Evolutionary conservation across 2,797 vertebrate genomes (phyloP), one percentile per base, ranked within the genome.

Genomic region (Phaenicophaeus curvirostris): DNA sequence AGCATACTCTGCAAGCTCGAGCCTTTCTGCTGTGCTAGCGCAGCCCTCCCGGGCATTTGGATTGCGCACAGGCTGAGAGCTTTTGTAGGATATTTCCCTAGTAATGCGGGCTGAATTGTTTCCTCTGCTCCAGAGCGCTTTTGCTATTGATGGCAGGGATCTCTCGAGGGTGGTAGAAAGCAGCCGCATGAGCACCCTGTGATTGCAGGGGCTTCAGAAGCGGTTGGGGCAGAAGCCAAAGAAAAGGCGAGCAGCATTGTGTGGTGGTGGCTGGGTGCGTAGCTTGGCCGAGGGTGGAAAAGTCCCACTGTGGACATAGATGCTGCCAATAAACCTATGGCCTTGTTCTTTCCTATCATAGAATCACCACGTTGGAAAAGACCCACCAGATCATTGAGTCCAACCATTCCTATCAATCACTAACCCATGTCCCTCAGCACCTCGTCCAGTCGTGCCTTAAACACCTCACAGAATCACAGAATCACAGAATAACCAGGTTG

Each of bases 151-250:
- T 8, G 69, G 58, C 53, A 14, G 55, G 48, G 53, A 46, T 71
- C 17, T 71, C 69, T 42, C 0, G 4, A 33, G 91, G 91, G 73
- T 54, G 35, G 46, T 19, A 3, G 54, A 41, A 76, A 65, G 54
- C 61, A 46, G 82, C 42, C 1, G 1, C 39, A 3, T 0, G 2
- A n/a, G 55, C 28, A 13, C 16, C 78, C 18, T 0, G 2, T 5
- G 51, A 62, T 15, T 2, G 28, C 67, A 28, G 88, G 53, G 57
- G 20, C 18, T 54, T 46, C 11, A 21, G 78, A 37, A 67, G 30
- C 1, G 0, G 6, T 2, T 10, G 24, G 67, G 25, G 37, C 58
- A 73, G 37, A 35, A 77, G 61, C 20, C 35, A 6, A 59, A 68
- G 31, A 30, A 58, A 30, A 76, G 61, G 46, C 11, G 13, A 51